A percentile compares a stretch with the other conserved stretches of the same genome.
Conservation (phyloP, 2,113 vertebrate genomes). For the Hyla sarda region DNA sequence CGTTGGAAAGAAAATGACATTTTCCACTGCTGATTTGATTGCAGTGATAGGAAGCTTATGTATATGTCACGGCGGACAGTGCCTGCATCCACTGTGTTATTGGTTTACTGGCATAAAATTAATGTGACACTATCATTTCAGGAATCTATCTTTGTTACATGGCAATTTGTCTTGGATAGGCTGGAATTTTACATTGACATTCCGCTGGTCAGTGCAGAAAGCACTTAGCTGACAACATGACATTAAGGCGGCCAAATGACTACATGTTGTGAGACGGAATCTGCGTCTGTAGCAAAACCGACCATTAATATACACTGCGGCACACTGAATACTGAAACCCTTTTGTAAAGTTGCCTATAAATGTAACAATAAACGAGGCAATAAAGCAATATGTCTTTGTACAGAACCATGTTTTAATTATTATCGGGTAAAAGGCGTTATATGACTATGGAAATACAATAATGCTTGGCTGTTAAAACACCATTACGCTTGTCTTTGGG, state of each 20-base stretch:
- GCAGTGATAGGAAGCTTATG: not conserved
- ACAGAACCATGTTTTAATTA: too few relatives aligned
- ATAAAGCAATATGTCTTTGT: too few relatives aligned
- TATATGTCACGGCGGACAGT: not conserved
- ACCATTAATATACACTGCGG: not conserved
- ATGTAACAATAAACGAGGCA: too few relatives aligned
- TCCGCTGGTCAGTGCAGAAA: not conserved
- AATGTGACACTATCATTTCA: not conserved
- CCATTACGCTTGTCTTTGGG: too few relatives aligned
- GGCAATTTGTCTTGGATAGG: not conserved
- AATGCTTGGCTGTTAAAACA: too few relatives aligned
- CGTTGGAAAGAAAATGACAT: slow-evolving; percentile 28
- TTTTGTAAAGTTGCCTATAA: too few relatives aligned
- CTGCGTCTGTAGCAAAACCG: not conserved
- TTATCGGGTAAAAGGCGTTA: too few relatives aligned
- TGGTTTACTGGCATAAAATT: not conserved
- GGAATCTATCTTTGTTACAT: not conserved
- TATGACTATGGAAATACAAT: too few relatives aligned
- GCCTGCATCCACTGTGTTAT: not conserved
- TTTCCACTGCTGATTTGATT: slow-evolving; percentile 47
- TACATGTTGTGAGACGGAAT: not conserved
- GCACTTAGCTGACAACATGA: not conserved
- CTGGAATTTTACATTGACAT: not conserved
- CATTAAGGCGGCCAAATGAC: not conserved
- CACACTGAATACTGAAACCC: not conserved